phyloP scores from a whole-genome alignment of 1,140 invertebrate species.

The Ridgeia piscesae region DNA sequence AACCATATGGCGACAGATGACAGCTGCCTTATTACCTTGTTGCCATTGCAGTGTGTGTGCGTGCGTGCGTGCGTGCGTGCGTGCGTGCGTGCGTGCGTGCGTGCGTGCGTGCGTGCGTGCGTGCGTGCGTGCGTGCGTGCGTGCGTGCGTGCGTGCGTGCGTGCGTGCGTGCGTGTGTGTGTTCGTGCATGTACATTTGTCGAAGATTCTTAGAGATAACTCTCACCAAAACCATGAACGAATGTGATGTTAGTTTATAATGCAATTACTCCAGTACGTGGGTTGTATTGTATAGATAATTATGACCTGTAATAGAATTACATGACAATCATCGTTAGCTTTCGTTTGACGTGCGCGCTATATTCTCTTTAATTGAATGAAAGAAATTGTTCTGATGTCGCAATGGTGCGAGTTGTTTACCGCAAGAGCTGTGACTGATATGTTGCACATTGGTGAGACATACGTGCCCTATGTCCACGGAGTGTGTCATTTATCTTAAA shows the following conservation, averaged over 20 bases:
- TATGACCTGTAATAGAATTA: neutral
- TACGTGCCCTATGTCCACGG: no score
- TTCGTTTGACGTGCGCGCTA: neutral
- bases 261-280: neutral
- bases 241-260: neutral
- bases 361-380: neutral
- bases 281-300: neutral
- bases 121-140: neutral
- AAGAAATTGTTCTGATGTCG: neutral
- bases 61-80: no score
- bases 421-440: neutral
- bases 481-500: no score
- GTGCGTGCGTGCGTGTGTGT: neutral
- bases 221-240: neutral
- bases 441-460: neutral
- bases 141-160: neutral
- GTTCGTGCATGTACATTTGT: neutral
- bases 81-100: no score
- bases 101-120: neutral
- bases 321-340: neutral
- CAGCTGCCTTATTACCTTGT: no score
- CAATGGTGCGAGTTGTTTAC: neutral
- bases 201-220: no score
- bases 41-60: no score
- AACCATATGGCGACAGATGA: no score